phyloP scores from a whole-genome alignment of 2,113 vertebrate genomes.

The Delphinus delphis region DNA sequence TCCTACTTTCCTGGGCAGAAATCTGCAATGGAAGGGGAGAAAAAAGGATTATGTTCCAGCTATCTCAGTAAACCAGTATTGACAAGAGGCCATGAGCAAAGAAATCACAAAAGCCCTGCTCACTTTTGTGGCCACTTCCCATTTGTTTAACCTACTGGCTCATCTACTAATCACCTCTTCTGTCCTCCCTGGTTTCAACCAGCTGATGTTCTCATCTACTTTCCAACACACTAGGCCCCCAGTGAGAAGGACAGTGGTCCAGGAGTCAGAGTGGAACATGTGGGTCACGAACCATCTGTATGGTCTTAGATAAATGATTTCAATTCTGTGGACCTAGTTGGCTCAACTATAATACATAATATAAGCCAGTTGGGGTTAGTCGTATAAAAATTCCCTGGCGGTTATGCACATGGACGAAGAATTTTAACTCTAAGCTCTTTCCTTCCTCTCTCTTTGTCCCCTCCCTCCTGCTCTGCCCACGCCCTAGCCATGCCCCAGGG shows the following conservation, averaged over 20 bases:
- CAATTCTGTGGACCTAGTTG: background rate
- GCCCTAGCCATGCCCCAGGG: background rate
- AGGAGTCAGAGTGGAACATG: background rate
- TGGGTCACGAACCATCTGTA: background rate
- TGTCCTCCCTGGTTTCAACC: background rate
- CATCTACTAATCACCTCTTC: background rate
- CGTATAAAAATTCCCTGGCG: background rate
- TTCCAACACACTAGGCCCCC: background rate
- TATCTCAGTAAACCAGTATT: background rate
- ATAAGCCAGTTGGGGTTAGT: background rate
- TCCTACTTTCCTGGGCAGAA: constrained; percentile 98
- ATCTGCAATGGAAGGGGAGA: constrained; percentile 85
- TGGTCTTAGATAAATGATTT: background rate
- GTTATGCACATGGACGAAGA: background rate
- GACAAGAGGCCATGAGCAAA: background rate
- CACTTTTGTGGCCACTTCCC: background rate
- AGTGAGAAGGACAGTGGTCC: background rate
- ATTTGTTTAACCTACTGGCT: background rate
- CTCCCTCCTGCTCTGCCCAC: background rate
- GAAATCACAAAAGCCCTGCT: background rate
- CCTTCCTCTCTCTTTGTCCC: background rate
- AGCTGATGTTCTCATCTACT: background rate
- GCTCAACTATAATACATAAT: background rate
- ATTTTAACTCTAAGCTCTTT: background rate
- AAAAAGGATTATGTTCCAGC: background rate